Conservation (phyloP, 2,113 vertebrate species). For the Anseranas semipalmata region DNA sequence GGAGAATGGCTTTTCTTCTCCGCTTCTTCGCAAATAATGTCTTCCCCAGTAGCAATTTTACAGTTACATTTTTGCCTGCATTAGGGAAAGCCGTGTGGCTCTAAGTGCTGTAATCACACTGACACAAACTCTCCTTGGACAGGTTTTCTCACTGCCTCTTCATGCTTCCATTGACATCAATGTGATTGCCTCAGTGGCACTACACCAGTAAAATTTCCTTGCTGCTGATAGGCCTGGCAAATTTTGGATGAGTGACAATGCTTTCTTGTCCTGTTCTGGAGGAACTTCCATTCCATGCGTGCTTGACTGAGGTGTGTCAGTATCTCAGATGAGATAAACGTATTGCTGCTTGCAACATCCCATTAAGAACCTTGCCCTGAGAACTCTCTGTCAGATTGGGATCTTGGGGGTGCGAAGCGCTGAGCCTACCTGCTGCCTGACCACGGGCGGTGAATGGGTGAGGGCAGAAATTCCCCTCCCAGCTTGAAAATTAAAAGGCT, state of each 20-base stretch:
- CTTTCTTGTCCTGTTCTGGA: not conserved
- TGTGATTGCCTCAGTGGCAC: not conserved
- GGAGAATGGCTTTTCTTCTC: not conserved
- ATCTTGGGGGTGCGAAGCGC: not conserved
- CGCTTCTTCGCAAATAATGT: not conserved
- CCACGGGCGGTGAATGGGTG: not conserved
- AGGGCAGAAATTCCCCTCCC: not conserved
- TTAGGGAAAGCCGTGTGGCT: not conserved
- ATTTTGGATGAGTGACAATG: not conserved
- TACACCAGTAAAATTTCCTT: not conserved
- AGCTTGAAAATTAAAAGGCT: not conserved
- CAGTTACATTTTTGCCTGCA: accelerated
- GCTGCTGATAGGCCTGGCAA: not conserved
- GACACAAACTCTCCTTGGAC: accelerated
- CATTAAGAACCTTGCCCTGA: not conserved
- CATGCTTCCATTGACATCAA: accelerated
- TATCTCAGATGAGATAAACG: not conserved
- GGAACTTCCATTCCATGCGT: not conserved
- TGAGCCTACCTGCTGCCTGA: not conserved
- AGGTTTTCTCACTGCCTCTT: not conserved
- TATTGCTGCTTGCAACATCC: not conserved
- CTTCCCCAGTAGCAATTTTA: not conserved
- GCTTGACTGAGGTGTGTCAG: not conserved
- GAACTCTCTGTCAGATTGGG: not conserved
- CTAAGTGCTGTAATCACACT: accelerated